These are phyloP conservation scores for Eretmodus cyanostictus DNA, from an alignment of 2,113 vertebrate species.

Conservation along the genomic window DNA sequence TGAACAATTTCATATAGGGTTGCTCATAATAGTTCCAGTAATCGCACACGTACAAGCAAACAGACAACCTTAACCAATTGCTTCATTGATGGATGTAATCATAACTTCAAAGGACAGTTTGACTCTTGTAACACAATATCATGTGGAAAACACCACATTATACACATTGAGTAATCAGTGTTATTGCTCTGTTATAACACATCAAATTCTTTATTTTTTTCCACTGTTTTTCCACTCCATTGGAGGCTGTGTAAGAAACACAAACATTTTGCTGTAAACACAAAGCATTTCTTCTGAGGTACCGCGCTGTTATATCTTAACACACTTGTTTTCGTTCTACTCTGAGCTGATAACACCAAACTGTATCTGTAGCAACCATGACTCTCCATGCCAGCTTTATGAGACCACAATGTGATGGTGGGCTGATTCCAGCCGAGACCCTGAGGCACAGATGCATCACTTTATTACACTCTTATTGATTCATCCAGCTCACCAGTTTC, in stretches of 20 bases:
- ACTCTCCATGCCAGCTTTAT: background rate
- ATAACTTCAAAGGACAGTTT: background rate
- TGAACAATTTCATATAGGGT: background rate
- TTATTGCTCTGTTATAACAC: background rate
- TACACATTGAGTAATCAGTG: background rate
- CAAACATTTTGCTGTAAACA: constrained; percentile 30
- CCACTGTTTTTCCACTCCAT: constrained; percentile 38
- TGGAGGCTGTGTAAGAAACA: constrained; percentile 36
- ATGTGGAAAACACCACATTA: background rate
- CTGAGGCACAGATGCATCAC: background rate
- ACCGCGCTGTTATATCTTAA: background rate
- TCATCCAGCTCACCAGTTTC: background rate
- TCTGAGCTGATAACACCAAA: background rate
- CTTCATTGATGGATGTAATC: background rate
- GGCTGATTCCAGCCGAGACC: background rate
- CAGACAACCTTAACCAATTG: background rate
- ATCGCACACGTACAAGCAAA: fast-evolving
- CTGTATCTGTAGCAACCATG: background rate
- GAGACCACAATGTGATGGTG: background rate
- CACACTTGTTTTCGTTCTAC: background rate
- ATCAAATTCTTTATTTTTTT: constrained; percentile 55
- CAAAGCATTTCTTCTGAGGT: constrained; percentile 23
- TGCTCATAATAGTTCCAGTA: background rate
- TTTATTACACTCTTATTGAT: background rate
- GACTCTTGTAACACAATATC: background rate